Conservation (phyloP, 92 coral and sea anemone species). For the Epizoanthus stellaris region DNA sequence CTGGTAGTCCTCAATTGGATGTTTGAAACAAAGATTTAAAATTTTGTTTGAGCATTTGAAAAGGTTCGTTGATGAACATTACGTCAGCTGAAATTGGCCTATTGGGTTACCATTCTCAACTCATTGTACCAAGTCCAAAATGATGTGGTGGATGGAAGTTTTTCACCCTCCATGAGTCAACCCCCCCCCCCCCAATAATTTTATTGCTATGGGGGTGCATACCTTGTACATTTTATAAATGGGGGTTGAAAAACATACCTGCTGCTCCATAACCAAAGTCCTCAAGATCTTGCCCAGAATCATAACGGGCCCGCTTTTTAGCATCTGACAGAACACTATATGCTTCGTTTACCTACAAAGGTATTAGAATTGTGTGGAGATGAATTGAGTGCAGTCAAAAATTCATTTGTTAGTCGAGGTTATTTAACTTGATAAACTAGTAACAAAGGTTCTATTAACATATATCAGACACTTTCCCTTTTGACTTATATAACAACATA, state of each 20-base stretch:
- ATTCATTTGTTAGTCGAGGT: neutral
- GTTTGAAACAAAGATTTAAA: too few species aligned
- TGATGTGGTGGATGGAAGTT: neutral
- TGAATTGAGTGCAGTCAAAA: too few species aligned
- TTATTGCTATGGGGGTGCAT: neutral
- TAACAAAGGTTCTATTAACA: neutral
- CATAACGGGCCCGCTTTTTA: slow-evolving; percentile 85
- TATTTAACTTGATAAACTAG: too few species aligned
- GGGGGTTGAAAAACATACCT: slow-evolving; percentile 36
- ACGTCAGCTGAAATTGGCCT: too few species aligned
- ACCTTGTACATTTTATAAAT: neutral
- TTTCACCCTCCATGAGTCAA: neutral
- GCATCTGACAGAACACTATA: slow-evolving; percentile 94
- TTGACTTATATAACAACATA: neutral
- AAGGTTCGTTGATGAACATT: too few species aligned
- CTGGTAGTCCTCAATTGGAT: too few species aligned
- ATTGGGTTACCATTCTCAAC: too few species aligned
- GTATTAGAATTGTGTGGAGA: neutral
- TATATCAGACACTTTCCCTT: neutral
- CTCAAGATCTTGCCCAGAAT: slow-evolving; percentile 95
- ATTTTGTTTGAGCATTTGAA: too few species aligned
- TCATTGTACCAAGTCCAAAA: too few species aligned
- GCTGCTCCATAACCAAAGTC: slow-evolving; percentile 76
- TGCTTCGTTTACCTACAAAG: slow-evolving; percentile 92
- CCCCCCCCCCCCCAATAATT: neutral